Base-by-base conservation (phyloP, 2,113 vertebrate genomes). In the Atherinomorus stipes region DNA sequence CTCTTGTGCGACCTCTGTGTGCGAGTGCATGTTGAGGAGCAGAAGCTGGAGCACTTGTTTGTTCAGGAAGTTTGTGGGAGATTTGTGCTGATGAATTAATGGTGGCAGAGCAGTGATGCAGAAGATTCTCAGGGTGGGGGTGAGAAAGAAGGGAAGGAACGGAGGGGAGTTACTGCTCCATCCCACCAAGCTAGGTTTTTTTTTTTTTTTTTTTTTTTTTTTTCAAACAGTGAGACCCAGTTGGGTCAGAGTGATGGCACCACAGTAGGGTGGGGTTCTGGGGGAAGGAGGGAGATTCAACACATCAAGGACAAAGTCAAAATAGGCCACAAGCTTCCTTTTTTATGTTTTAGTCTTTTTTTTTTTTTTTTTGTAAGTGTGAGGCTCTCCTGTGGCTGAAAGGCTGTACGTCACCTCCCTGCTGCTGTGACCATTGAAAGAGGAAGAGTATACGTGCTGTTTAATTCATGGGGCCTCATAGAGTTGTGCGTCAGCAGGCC, bases 61-160 rank as follows among this genome's bases (percentile, higher is more conserved):
- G 40, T 84, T 85, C 81, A 51, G 69, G 79, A 89, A 78, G 86
- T 85, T 87, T 77, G 79, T 42, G 38, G 63, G 76, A 84, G 78
- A 75, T 66, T 74, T 84, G 70, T 22, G 26, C 56, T 91, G 90
- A 93, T 85, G 71, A 89, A 93, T 91, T 70, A 59, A 73, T 81
- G 76, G 86, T 90, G 93, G 86, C 92, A 92, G 88, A 74, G 84
- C 77, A 85, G 78, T 83, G 86, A 78, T 78, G 85, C 88, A 80
- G 86, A 90, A 89, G 74, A 75, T 42, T 79, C 80, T 83, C 62
- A 18, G 75, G 52, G 40, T 57, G 61, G 25, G 12, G 50, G 61
- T 12, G 51, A 7, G 45, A 45, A 23, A 59, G 80, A 21, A 51
- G 64, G 15, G 52, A 65, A 70, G 64, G 21, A 69, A 19, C 1